Evolutionary conservation across 2,888 invertebrate species (phyloP), one percentile per base, ranked within the genome.

Genomic region (Suillia variegata): DNA sequence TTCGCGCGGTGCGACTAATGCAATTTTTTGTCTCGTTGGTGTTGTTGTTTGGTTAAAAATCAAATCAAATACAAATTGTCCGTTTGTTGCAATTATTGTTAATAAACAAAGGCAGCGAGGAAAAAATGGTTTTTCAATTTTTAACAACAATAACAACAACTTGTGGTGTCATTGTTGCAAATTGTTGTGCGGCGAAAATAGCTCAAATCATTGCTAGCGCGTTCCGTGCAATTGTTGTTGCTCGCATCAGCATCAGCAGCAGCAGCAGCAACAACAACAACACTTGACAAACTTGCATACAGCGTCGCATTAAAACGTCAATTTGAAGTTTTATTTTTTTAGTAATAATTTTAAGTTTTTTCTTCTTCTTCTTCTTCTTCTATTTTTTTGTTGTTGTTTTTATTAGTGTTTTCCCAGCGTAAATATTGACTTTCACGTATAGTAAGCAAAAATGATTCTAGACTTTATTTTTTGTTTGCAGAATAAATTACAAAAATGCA

Each of bases 61-160:
- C n/a, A 31, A 31, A 12, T n/a, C 45, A 18, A 13, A 18, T 24
- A n/a, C n/a, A n/a, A n/a, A n/a, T n/a, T n/a, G n/a, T n/a, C n/a
- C n/a, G n/a, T n/a, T n/a, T 24, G 22, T 21, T 24, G 66, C 67
- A 73, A 73, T 73, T 73, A 73, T 61, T 64, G 34, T 58, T 68
- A 73, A 73, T 73, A 74, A 73, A 70, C 59, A n/a, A n/a, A n/a
- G 67, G 54, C 50, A 49, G 48, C 17, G 45, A 56, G 38, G 54
- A 52, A 50, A 60, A 60, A 59, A 50, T 58, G 54, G 56, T 47
- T 59, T 62, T 57, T 45, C 53, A 42, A 17, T 20, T 49, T 61
- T 50, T 26, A n/a, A n/a, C n/a, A n/a, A n/a, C n/a, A n/a, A n/a
- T n/a, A n/a, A n/a, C n/a, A n/a, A n/a, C n/a, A n/a, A n/a, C n/a